Evolutionary conservation across 2,797 vertebrate species (phyloP), one percentile per base, ranked within the genome.

Genomic region (Monodelphis domestica): DNA sequence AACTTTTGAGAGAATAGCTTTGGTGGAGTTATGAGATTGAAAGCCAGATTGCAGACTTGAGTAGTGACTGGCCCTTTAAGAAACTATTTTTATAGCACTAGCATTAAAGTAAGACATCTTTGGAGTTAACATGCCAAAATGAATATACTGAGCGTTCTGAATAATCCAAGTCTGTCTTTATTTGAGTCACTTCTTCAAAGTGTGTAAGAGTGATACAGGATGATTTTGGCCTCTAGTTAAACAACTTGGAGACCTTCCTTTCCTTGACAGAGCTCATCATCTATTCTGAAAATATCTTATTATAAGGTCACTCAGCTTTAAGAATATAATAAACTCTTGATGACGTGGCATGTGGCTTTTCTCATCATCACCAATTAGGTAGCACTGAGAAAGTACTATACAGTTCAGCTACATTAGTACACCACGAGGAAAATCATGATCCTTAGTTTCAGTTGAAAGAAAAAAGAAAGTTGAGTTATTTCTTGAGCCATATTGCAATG

Each of bases 281-380:
- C 53, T 92, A 91, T 53, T 95, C 92, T 59, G 94, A 95, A 96
- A 96, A 94, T 93, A 21, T 90, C 15, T 90, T 57, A 70, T 92
- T 95, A 89, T 95, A 70, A 95, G 93, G 51, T 33, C 45, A 54
- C 78, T 88, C 84, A 89, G 94, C 63, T 91, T 94, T n/a, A 93
- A 88, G 50, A 87, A 94, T 54, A 91, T 50, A 92, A 90, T 91
- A 95, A 97, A 91, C 91, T 91, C 56, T 92, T 93, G 45, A 50
- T 91, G 33, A 54, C 88, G 92, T 92, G 54, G 94, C 59, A 96
- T 94, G 26, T 55, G 84, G 87, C 38, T 93, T 95, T 57, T 94
- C n/a, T 93, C 70, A 89, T 91, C 91, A 54, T 95, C 87, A 87
- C 38, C 54, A 11, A 87, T 89, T 50, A 91, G 93, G 63, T 51